Evolutionary conservation across 2,888 invertebrate species (phyloP).

Genomic region (Arge pagana): DNA sequence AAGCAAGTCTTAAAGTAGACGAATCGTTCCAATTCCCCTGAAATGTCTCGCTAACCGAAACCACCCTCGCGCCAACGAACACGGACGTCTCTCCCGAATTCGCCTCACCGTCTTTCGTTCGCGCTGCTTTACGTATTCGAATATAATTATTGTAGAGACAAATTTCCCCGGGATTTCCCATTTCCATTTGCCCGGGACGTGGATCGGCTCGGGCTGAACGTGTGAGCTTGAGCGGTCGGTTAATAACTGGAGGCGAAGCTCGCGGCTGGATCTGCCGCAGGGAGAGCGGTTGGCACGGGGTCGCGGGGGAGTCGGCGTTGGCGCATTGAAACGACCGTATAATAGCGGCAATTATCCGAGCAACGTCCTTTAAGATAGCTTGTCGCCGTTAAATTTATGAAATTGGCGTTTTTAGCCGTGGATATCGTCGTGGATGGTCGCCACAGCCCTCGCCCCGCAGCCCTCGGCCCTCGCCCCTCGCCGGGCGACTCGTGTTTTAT

Average conservation of each 20-base stretch:
- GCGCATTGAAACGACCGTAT: constrained; percentile 21
- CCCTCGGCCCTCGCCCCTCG: too few relatives aligned
- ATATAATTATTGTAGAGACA: constrained; percentile 19
- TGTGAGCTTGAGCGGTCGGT: constrained; percentile 17
- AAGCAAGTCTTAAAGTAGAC: background rate
- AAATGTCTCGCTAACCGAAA: constrained; percentile 6
- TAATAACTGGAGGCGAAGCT: constrained; percentile 18
- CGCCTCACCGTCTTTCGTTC: too few relatives aligned
- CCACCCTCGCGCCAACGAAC: too few relatives aligned
- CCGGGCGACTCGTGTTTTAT: constrained; percentile 22
- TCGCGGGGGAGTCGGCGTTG: too few relatives aligned
- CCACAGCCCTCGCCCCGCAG: too few relatives aligned
- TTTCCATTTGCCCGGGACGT: constrained; percentile 11
- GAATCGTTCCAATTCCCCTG: constrained; percentile 8
- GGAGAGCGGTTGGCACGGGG: too few relatives aligned
- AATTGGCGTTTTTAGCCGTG: constrained; percentile 20
- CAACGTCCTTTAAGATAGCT: constrained; percentile 17
- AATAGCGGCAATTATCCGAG: constrained; percentile 21
- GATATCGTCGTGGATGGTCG: constrained; percentile 18
- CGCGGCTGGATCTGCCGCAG: constrained; percentile 15
- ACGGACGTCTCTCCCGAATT: background rate
- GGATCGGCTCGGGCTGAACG: background rate
- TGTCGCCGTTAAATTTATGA: constrained; percentile 21
- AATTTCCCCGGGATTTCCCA: constrained; percentile 4
- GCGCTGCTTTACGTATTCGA: constrained; percentile 7